Evolutionary conservation across 2,888 invertebrate genomes (phyloP).

Genomic region (Colletes collaris): DNA sequence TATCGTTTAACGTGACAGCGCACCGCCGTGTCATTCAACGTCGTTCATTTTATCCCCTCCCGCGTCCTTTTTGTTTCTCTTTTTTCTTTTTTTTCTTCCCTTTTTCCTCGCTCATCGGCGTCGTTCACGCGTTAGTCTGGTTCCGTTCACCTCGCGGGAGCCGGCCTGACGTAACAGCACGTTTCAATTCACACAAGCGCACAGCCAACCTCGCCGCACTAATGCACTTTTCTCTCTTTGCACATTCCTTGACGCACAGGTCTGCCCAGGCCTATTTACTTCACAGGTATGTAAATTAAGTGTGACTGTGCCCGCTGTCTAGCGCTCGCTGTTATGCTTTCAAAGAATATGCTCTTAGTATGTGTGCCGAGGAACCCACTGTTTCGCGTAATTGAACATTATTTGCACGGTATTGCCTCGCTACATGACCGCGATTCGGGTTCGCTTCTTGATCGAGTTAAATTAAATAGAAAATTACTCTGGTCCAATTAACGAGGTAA

Average conservation of each 20-base stretch:
- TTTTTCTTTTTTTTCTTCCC: neutral
- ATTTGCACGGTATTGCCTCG: too few species aligned
- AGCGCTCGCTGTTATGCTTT: slow-evolving; percentile 18
- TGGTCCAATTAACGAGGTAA: too few species aligned
- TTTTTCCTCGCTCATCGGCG: neutral
- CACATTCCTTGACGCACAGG: slow-evolving; percentile 70
- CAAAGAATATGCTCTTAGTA: neutral
- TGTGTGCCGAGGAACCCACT: too few species aligned
- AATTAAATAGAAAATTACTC: too few species aligned
- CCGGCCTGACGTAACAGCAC: slow-evolving; percentile 41
- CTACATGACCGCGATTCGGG: too few species aligned
- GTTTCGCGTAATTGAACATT: too few species aligned
- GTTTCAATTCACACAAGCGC: slow-evolving; percentile 47
- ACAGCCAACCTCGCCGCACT: slow-evolving; percentile 62
- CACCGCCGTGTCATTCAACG: slow-evolving; percentile 38
- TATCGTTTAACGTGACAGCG: slow-evolving; percentile 30
- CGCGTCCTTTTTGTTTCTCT: neutral
- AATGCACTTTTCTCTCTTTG: slow-evolving; percentile 71
- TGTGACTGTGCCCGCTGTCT: slow-evolving; percentile 16
- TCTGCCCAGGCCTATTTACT: slow-evolving; percentile 72
- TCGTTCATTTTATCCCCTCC: slow-evolving; percentile 28
- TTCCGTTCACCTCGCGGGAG: slow-evolving; percentile 22
- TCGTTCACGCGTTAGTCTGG: slow-evolving; percentile 23
- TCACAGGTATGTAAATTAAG: slow-evolving; percentile 71
- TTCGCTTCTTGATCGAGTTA: too few species aligned